Percentiles rank a stretch among this genome's conserved stretches.
Conservation (phyloP, 2,888 invertebrate species). For the Drosophila mettleri region DNA sequence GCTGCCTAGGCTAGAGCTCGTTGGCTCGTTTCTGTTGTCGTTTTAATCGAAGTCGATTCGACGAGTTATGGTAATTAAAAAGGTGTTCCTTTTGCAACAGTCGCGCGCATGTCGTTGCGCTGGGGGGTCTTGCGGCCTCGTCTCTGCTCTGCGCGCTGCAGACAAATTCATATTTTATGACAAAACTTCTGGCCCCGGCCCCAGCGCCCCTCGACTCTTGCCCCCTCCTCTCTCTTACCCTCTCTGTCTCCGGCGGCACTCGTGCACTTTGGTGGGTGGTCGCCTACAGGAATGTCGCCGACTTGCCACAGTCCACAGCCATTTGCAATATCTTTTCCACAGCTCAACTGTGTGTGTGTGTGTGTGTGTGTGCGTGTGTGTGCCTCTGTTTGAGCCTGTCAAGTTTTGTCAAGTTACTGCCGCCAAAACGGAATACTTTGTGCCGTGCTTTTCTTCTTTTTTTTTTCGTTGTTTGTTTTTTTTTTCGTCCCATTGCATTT, state of each 20-base stretch:
- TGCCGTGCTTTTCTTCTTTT: constrained; percentile 37
- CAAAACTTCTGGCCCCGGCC: constrained; percentile 49
- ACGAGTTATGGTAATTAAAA: constrained; percentile 83
- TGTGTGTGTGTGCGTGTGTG: constrained; percentile 28
- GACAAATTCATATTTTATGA: constrained; percentile 81
- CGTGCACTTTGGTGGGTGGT: constrained; percentile 79
- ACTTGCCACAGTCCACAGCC: constrained; percentile 41
- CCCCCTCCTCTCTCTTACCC: background rate
- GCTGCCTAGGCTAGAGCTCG: constrained; percentile 30
- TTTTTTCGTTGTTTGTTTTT: constrained; percentile 13
- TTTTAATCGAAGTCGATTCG: constrained; percentile 76
- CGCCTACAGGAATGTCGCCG: constrained; percentile 58
- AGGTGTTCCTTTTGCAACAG: constrained; percentile 78
- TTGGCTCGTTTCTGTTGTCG: constrained; percentile 48
- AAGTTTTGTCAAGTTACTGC: constrained; percentile 71
- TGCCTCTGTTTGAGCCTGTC: constrained; percentile 38
- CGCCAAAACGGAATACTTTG: constrained; percentile 56
- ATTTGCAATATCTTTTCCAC: constrained; percentile 48
- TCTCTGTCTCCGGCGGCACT: constrained; percentile 27
- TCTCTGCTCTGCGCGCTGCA: constrained; percentile 27
- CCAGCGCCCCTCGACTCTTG: constrained; percentile 17
- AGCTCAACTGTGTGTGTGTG: constrained; percentile 20
- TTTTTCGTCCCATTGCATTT: constrained; percentile 44
- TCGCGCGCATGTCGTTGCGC: constrained; percentile 47
- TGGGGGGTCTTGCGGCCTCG: constrained; percentile 50